phyloP scores from a whole-genome alignment of 2,113 vertebrate genomes.

The Oriolus oriolus region DNA sequence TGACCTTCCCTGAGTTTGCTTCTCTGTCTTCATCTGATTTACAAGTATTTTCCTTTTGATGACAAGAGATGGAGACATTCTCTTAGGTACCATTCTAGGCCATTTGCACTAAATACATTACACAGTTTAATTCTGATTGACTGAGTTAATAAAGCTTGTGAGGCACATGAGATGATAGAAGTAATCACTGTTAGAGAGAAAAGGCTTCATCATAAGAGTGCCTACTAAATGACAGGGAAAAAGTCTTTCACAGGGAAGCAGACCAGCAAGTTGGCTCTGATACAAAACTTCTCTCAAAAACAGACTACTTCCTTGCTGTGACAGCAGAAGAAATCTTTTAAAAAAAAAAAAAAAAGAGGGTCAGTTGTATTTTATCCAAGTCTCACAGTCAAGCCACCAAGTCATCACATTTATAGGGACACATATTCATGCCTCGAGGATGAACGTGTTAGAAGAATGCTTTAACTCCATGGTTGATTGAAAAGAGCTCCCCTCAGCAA shows the following conservation, averaged over 20 bases:
- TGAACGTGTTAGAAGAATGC: neutral
- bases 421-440: neutral
- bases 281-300: neutral
- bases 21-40: neutral
- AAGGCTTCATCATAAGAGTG: neutral
- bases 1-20: neutral
- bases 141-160: neutral
- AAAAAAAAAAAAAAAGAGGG: neutral
- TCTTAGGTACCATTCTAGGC: neutral
- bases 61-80: neutral
- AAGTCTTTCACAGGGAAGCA: neutral
- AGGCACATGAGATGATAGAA: neutral
- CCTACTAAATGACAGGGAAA: neutral
- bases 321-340: neutral
- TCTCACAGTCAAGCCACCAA: neutral
- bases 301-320: neutral
- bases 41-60: neutral
- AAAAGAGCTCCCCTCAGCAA: neutral
- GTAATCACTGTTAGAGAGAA: neutral
- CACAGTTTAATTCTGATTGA: neutral
- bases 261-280: neutral
- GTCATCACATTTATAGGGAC: neutral
- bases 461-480: neutral
- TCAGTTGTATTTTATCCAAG: neutral
- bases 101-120: neutral